Evolutionary conservation across 2,888 invertebrate species (phyloP).

Genomic region (Aquatica leii): DNA sequence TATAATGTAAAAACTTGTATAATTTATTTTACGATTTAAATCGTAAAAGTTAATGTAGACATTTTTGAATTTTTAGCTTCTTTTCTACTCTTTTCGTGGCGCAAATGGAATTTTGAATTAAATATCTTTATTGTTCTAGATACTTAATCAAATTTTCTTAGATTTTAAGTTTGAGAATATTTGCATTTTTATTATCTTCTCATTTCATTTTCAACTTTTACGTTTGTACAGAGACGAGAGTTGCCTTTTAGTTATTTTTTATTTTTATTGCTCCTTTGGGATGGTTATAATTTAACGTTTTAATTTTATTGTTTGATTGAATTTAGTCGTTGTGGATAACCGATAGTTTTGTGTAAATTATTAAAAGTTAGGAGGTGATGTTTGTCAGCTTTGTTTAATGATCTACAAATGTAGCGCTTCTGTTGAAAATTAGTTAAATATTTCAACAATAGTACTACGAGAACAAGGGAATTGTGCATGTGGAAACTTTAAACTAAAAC

Average conservation of each 20-base stretch:
- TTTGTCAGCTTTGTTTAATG: too few species aligned
- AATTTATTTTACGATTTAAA: conserved; percentile 22
- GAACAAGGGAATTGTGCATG: too few species aligned
- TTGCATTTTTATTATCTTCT: conserved; percentile 46
- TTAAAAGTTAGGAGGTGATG: too few species aligned
- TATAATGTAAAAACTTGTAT: conserved; percentile 25
- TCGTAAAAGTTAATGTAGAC: conserved; percentile 15
- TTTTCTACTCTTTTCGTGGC: conserved; percentile 4
- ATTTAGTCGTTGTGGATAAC: too few species aligned
- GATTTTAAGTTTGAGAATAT: conserved; percentile 37
- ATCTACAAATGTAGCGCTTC: too few species aligned
- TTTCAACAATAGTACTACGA: too few species aligned
- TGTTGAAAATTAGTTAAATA: too few species aligned
- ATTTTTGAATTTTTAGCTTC: conserved; percentile 2
- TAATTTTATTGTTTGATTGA: too few species aligned
- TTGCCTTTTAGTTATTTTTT: conserved; percentile 14
- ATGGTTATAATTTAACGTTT: too few species aligned
- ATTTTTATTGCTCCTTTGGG: conserved; percentile 14
- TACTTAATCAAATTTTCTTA: conserved; percentile 48
- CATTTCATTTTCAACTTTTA: conserved; percentile 24
- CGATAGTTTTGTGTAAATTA: too few species aligned
- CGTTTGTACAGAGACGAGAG: neutral
- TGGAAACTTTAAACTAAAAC: too few species aligned
- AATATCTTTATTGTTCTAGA: conserved; percentile 51
- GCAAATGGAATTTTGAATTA: conserved; percentile 46